Conservation (phyloP, 1,140 invertebrate genomes). For the Drosophila burlai region DNA sequence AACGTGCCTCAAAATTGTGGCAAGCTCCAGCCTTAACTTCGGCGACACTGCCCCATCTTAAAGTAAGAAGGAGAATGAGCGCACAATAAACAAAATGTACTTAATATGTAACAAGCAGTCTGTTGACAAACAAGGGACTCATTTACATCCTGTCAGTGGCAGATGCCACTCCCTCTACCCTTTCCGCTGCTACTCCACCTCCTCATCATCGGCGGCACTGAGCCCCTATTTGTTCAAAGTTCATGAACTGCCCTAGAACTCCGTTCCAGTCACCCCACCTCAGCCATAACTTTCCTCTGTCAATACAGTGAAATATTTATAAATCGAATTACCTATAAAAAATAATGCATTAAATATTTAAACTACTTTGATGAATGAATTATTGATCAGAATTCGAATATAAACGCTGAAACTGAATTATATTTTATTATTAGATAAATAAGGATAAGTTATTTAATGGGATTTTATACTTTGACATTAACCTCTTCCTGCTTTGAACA, state of each 20-base stretch:
- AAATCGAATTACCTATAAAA: background rate
- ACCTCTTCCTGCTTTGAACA: background rate
- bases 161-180: slow-evolving; percentile 13
- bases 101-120: slow-evolving; percentile 72
- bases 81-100: slow-evolving; percentile 58
- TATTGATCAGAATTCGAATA: background rate
- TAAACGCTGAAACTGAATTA: no score
- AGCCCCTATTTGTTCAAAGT: slow-evolving; percentile 60
- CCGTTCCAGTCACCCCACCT: background rate
- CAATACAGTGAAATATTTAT: background rate
- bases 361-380: background rate
- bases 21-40: background rate
- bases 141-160: slow-evolving; percentile 70
- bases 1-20: slow-evolving; percentile 26
- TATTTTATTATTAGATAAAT: background rate
- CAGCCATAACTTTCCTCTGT: background rate
- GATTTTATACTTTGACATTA: no score
- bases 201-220: background rate
- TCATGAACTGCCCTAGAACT: slow-evolving; percentile 65
- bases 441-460: background rate
- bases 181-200: slow-evolving; percentile 3
- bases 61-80: slow-evolving; percentile 10
- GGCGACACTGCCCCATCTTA: background rate
- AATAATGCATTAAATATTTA: background rate
- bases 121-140: slow-evolving; percentile 78